Conservation (phyloP, 2,888 invertebrate genomes). For the Callosobruchus maculatus region DNA sequence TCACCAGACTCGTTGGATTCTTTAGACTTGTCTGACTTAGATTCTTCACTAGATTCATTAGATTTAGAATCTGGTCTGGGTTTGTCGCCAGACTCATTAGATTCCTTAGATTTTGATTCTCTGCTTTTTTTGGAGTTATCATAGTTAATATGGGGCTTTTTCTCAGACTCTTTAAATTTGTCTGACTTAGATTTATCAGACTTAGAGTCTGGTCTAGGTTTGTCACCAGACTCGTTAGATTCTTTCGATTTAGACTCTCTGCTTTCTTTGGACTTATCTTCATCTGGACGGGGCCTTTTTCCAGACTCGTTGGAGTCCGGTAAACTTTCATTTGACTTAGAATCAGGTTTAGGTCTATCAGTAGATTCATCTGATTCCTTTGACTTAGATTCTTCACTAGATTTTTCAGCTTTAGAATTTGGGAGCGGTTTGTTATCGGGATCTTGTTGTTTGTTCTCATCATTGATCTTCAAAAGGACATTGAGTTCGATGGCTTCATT, state of each 20-base stretch:
- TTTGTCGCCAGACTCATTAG: background rate
- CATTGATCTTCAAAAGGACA: background rate
- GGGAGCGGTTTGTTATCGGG: no score
- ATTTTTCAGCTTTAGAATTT: background rate
- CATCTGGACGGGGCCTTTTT: no score
- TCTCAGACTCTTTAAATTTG: no score
- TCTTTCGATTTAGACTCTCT: background rate
- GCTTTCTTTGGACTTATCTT: no score
- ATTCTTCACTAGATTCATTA: background rate
- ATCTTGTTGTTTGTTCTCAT: no score
- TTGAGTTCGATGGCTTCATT: background rate
- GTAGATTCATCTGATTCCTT: no score
- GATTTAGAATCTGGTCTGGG: background rate
- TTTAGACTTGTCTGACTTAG: background rate
- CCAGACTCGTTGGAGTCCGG: no score
- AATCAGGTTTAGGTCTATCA: background rate
- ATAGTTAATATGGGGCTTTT: no score
- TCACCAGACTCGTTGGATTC: background rate
- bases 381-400: background rate
- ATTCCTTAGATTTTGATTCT: background rate
- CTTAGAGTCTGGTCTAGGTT: background rate
- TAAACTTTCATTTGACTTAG: background rate
- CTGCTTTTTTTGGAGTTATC: background rate
- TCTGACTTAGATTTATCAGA: background rate
- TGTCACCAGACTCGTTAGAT: background rate